These are phyloP conservation scores for Picus viridis DNA, from an alignment of 2,797 vertebrate species.

Conservation along the genomic window DNA sequence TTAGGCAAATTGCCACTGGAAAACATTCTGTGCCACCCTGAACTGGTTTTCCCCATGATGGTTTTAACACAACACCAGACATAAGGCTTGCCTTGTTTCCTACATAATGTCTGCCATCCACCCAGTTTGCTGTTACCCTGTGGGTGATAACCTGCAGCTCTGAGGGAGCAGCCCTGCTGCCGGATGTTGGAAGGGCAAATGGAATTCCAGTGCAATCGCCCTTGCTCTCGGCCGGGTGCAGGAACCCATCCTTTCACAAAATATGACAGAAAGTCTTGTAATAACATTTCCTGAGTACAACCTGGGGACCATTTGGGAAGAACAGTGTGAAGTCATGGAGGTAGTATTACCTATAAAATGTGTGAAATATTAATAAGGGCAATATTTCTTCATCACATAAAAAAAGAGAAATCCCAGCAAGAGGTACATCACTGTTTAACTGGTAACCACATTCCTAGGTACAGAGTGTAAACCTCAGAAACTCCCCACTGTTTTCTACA, in stretches of 20 bases:
- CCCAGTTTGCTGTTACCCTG: background rate
- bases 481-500: background rate
- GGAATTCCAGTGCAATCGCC: constrained; percentile 54
- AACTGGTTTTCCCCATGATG: background rate
- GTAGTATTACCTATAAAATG: constrained; percentile 59
- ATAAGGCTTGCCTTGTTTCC: background rate
- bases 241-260: constrained; percentile 74
- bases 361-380: constrained; percentile 75
- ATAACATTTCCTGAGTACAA: constrained; percentile 77
- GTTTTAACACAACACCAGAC: background rate
- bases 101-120: fast-evolving
- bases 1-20: background rate
- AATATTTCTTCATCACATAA: constrained; percentile 49
- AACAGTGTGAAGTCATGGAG: constrained; percentile 65
- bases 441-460: background rate
- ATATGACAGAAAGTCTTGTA: constrained; percentile 70
- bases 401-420: background rate
- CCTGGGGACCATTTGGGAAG: constrained; percentile 66
- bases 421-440: background rate
- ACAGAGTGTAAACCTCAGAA: background rate
- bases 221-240: constrained; percentile 30
- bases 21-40: background rate
- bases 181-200: constrained; percentile 23
- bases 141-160: constrained; percentile 29
- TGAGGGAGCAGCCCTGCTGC: constrained; percentile 6